These are phyloP conservation scores for Campylomormyrus tamandua DNA, from an alignment of 2,113 vertebrate genomes.

Conservation along the genomic window DNA sequence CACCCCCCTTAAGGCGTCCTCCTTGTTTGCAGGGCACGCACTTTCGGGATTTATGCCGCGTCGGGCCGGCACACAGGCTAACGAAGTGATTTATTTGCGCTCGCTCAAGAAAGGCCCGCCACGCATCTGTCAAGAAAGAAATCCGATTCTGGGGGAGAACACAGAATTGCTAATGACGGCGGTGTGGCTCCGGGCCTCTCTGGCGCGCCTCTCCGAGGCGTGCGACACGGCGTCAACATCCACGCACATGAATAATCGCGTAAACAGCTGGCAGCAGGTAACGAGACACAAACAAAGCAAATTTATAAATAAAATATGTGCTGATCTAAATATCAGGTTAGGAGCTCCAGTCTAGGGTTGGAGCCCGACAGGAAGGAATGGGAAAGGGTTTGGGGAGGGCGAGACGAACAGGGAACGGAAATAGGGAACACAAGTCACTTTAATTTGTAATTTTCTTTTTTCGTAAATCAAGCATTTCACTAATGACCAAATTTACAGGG, in stretches of 20 bases:
- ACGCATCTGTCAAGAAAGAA: not conserved
- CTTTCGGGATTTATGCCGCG: not conserved
- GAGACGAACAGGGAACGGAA: too few relatives aligned
- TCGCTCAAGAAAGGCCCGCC: not conserved
- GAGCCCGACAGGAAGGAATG: too few relatives aligned
- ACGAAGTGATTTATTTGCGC: not conserved
- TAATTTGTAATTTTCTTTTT: too few relatives aligned
- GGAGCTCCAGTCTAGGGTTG: too few relatives aligned
- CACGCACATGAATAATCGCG: not conserved
- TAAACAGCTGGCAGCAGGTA: not conserved
- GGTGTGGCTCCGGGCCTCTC: not conserved
- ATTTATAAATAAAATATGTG: not conserved
- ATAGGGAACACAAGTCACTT: too few relatives aligned
- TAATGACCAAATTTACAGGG: not conserved
- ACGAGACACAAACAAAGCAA: not conserved
- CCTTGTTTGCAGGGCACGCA: not conserved
- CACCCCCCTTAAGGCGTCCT: not conserved
- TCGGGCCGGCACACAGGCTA: not conserved
- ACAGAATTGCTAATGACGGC: not conserved
- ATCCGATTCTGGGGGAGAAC: not conserved
- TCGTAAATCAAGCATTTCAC: not conserved
- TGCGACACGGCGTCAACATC: not conserved
- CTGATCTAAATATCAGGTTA: not conserved
- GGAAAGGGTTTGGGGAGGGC: too few relatives aligned
- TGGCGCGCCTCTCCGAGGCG: not conserved